phyloP scores from a whole-genome alignment of 1,140 invertebrate species.

The Augochlora pura region DNA sequence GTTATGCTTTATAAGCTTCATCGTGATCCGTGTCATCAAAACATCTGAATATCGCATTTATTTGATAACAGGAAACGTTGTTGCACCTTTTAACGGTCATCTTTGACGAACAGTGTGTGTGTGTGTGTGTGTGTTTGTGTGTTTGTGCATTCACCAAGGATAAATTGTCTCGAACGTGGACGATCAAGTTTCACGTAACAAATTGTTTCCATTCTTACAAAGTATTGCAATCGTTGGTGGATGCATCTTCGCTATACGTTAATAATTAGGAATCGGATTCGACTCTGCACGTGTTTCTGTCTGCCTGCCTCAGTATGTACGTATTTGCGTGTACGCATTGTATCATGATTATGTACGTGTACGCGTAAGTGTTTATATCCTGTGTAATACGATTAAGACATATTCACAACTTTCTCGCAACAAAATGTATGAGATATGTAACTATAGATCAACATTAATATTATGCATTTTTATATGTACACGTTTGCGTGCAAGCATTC shows the following conservation, averaged over 20 bases:
- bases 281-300: constrained; percentile 4
- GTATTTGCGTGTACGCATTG: too few relatives aligned
- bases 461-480: constrained; percentile 36
- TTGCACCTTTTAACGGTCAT: background rate
- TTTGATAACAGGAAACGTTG: background rate
- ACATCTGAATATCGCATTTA: background rate
- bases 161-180: background rate
- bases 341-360: too few relatives aligned
- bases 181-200: background rate
- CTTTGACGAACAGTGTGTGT: background rate
- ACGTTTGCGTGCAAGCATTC: constrained; percentile 12
- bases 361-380: background rate
- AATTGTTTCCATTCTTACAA: background rate
- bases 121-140: too few relatives aligned
- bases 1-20: background rate
- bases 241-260: constrained; percentile 3
- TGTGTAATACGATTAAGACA: constrained; percentile 64
- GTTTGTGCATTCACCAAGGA: background rate
- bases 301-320: too few relatives aligned
- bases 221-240: background rate
- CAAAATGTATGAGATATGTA: constrained; percentile 56
- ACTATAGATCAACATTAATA: constrained; percentile 49
- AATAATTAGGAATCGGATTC: constrained; percentile 35
- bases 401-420: constrained; percentile 55
- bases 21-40: background rate